Percentiles rank a stretch among this genome's conserved stretches.
Evolutionary conservation across 2,888 invertebrate species (phyloP).

Genomic region (Agrochola litura): DNA sequence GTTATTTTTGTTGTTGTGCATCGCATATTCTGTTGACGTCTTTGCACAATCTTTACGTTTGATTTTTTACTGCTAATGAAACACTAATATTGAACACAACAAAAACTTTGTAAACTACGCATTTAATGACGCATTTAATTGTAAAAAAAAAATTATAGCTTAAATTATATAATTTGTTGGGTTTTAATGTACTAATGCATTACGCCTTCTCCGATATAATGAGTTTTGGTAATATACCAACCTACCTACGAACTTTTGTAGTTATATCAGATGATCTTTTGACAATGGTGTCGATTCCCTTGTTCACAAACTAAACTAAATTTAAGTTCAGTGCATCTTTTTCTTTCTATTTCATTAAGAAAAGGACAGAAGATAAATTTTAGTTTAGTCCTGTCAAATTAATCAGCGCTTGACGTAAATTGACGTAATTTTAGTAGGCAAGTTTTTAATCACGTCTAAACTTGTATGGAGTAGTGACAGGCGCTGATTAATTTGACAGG

Average conservation of each 20-base stretch:
- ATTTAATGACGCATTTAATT: neutral
- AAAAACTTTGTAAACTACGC: neutral
- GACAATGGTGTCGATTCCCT: too few species aligned
- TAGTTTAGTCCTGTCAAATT: too few species aligned
- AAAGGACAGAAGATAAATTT: too few species aligned
- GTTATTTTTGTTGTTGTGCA: neutral
- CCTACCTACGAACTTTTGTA: neutral
- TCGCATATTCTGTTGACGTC: neutral
- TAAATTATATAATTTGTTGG: neutral
- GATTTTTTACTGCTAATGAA: neutral
- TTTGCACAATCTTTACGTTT: neutral
- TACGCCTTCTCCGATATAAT: neutral
- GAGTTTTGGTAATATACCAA: neutral
- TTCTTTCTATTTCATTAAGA: too few species aligned
- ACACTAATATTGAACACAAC: neutral
- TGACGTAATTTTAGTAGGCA: too few species aligned
- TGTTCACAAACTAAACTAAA: too few species aligned
- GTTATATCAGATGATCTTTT: neutral
- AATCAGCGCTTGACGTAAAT: too few species aligned
- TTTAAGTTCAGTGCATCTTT: too few species aligned
- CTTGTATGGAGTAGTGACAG: too few species aligned
- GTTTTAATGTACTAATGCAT: conserved; percentile 8
- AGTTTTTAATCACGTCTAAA: too few species aligned
- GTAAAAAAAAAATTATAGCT: too few species aligned
- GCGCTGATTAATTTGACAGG: too few species aligned